phyloP scores from a whole-genome alignment of 2,113 vertebrate species.

The Ceyx margarethae region DNA sequence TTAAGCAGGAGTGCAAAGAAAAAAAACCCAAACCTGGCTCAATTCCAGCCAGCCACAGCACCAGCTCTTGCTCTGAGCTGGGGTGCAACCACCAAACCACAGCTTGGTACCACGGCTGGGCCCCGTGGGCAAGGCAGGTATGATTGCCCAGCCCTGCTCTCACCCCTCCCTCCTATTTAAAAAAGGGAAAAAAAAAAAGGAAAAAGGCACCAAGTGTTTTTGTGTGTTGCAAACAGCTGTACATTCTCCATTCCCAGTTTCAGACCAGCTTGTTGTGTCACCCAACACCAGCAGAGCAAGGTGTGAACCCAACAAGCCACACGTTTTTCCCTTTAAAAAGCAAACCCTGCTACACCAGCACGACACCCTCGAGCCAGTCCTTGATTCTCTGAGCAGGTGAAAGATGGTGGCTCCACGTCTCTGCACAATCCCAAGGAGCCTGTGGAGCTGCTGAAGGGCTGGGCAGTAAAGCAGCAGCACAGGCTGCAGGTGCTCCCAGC shows the following conservation, averaged over 20 bases:
- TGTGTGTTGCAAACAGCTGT: background rate
- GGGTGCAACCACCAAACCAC: background rate
- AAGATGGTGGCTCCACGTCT: background rate
- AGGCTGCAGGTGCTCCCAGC: accelerated
- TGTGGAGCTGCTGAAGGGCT: background rate
- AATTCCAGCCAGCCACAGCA: background rate
- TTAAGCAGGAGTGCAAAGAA: background rate
- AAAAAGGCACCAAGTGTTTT: background rate
- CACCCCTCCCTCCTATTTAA: background rate
- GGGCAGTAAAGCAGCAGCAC: background rate
- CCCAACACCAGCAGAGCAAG: background rate
- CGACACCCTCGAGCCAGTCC: background rate
- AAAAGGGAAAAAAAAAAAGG: background rate
- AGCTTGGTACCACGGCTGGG: background rate
- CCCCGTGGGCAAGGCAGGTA: background rate
- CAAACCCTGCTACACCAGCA: background rate
- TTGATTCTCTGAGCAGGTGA: background rate
- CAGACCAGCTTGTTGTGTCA: slow-evolving; percentile 7
- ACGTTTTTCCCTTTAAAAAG: background rate
- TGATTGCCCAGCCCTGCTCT: background rate
- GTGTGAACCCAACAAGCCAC: slow-evolving; percentile 4
- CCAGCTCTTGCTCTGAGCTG: background rate
- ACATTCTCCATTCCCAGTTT: background rate
- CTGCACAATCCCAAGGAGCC: background rate
- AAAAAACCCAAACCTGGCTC: background rate